Percentiles rank a stretch among this genome's conserved stretches.
phyloP scores from a whole-genome alignment of 2,113 vertebrate species.

The Heterotis niloticus region DNA sequence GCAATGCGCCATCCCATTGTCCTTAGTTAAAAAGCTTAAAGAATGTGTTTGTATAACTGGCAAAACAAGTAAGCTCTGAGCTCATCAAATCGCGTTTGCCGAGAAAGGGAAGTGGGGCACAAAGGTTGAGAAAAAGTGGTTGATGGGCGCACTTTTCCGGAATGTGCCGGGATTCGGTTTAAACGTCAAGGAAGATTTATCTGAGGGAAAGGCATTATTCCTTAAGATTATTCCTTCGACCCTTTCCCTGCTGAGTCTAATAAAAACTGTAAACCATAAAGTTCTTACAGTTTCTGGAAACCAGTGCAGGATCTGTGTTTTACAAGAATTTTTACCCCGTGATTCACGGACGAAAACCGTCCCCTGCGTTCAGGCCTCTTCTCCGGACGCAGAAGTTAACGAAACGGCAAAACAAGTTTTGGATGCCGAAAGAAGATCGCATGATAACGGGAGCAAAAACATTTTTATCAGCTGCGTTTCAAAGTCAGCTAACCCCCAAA shows the following conservation, averaged over 20 bases:
- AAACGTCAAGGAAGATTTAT: conserved; percentile 71
- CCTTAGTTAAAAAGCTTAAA: conserved; percentile 68
- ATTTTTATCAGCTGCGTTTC: background rate
- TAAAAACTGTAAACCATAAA: conserved; percentile 67
- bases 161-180: conserved; percentile 67
- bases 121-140: conserved; percentile 54
- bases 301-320: conserved; percentile 59
- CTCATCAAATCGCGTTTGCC: conserved; percentile 56
- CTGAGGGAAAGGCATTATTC: conserved; percentile 70
- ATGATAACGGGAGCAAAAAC: background rate
- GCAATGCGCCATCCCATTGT: conserved; percentile 64
- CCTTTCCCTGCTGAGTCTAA: conserved; percentile 52
- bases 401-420: conserved; percentile 51
- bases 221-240: conserved; percentile 58
- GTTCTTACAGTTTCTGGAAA: conserved; percentile 67
- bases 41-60: conserved; percentile 61
- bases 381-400: conserved; percentile 52
- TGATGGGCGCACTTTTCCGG: conserved; percentile 58
- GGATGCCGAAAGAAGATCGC: conserved; percentile 32
- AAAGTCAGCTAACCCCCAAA: too few relatives aligned
- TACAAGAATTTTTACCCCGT: conserved; percentile 65
- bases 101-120: conserved; percentile 48
- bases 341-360: conserved; percentile 62
- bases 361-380: conserved; percentile 31
- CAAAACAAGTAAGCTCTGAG: conserved; percentile 44